Percentiles rank a stretch among this genome's conserved stretches.
Conservation (phyloP, 2,888 invertebrate genomes). For the Suillia variegata region DNA sequence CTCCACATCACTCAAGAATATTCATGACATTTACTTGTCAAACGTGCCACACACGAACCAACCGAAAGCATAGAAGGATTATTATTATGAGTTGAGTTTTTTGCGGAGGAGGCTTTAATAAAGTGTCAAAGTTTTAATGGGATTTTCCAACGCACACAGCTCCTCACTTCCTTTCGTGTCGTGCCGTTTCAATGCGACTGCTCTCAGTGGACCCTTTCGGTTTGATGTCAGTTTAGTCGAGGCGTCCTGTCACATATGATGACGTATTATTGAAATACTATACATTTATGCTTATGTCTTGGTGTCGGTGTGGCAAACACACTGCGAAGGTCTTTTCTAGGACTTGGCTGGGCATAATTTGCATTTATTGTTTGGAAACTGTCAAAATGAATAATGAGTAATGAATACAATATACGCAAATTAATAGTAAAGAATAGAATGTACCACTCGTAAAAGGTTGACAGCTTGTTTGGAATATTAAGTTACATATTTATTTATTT, state of each 20-base stretch:
- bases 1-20: not conserved
- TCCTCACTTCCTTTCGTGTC: not conserved
- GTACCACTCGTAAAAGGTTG: constrained; percentile 45
- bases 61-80: not conserved
- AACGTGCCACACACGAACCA: not conserved
- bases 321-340: too few relatives aligned
- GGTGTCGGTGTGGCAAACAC: too few relatives aligned
- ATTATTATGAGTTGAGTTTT: not conserved
- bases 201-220: too few relatives aligned
- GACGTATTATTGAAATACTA: not conserved
- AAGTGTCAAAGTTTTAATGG: not conserved
- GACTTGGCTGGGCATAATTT: too few relatives aligned
- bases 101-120: not conserved
- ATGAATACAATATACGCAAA: constrained; percentile 39
- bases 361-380: constrained; percentile 53
- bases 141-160: not conserved
- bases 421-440: constrained; percentile 20
- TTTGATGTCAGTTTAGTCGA: too few relatives aligned
- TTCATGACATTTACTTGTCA: not conserved
- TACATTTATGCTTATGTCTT: not conserved
- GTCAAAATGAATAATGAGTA: constrained; percentile 54
- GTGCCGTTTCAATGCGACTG: too few relatives aligned
- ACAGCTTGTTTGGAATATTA: constrained; percentile 5
- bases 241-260: not conserved
- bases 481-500: too few relatives aligned